Evolutionary conservation across 1,140 invertebrate species (phyloP).

Genomic region (Magallana gigas): DNA sequence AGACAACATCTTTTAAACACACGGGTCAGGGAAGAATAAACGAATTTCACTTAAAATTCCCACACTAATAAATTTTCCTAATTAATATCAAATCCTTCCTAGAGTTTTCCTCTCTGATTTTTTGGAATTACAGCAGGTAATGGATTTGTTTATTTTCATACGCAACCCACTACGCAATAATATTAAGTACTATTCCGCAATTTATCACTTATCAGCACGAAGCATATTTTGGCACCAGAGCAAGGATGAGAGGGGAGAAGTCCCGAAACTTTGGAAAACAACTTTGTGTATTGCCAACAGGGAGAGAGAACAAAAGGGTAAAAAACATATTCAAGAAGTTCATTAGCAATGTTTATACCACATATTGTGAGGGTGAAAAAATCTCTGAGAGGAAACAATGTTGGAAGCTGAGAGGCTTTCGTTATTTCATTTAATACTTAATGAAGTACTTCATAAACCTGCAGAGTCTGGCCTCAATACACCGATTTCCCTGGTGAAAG

Average conservation of each 20-base stretch:
- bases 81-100: not conserved
- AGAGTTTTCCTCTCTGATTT: not conserved
- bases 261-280: not conserved
- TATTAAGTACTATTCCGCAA: slow-evolving; percentile 8
- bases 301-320: not conserved
- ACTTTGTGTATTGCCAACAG: slow-evolving; percentile 1
- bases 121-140: slow-evolving; percentile 14
- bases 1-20: too few relatives aligned
- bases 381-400: not conserved
- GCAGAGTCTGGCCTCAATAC: not conserved
- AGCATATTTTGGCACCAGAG: slow-evolving; percentile 5
- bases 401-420: not conserved
- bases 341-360: slow-evolving; percentile 8
- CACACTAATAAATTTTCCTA: not conserved
- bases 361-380: not conserved
- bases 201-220: not conserved
- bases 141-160: not conserved
- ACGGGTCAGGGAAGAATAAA: too few relatives aligned
- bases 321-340: not conserved
- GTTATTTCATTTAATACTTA: not conserved
- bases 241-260: slow-evolving; percentile 23
- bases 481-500: not conserved
- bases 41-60: too few relatives aligned
- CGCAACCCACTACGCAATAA: not conserved
- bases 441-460: not conserved